Evolutionary conservation across 1,140 invertebrate species (phyloP), one percentile per base, ranked within the genome.

Genomic region (Bombus sibiricus): DNA sequence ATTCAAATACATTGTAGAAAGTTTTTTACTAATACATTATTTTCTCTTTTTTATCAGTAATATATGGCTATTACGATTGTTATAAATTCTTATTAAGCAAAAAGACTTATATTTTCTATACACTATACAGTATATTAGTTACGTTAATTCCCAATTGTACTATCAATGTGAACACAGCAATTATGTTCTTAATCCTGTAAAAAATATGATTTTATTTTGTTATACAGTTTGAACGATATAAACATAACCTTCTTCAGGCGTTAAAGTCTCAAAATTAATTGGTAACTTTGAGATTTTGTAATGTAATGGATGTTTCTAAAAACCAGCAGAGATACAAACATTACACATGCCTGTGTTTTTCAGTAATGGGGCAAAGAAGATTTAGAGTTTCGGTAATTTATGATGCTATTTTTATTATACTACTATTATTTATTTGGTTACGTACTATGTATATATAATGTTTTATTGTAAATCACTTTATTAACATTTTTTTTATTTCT

Each of bases 311-410:
- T 32, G 57, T 62, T 28, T 71, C 28, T 6, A 57, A 80, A 66
- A 83, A 47, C 25, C 69, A 59, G 1, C 85, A 43, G 5, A 79
- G 34, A 76, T 68, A 87, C 10, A 81, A 82, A 59, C 77, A 85
- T 47, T 80, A 81, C 28, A 80, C 78, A 3, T 81, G 81, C 41
- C 80, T 90, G 25, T 89, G 86, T 59, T 85, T 90, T 25, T 89
- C 89, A n/a, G 47, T 89, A n/a, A 90, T 89, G 89, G 89, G 89
- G 3, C 74, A 81, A 59, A 87, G 86, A 57, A 89, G 77, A 75
- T 80, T 90, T 39, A 64, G 86, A 41, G 85, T 90, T 41, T 90
- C 89, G 85, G 89, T 90, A 90, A 90, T 81, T 89, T 71, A 78
- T 82, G 34, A 34, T 34, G 57, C 1, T 28, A n/a, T 69, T 57